phyloP scores from a whole-genome alignment of 2,797 vertebrate genomes.

The Serranus cabrilla region DNA sequence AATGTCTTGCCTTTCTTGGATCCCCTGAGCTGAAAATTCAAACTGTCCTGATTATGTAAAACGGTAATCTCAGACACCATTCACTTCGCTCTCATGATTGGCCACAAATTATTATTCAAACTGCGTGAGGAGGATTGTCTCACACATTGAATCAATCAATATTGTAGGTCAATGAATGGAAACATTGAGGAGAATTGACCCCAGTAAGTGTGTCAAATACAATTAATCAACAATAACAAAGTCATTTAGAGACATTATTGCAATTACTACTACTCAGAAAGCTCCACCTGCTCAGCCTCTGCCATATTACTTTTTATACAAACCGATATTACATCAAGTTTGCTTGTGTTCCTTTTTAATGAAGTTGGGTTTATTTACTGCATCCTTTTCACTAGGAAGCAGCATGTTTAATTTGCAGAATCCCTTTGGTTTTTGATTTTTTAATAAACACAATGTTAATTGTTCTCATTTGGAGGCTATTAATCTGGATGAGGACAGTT shows the following conservation, averaged over 20 bases:
- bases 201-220: not conserved
- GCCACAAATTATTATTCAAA: constrained; percentile 2
- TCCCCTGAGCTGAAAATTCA: not conserved
- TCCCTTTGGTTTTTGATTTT: not conserved
- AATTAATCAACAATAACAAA: not conserved
- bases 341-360: not conserved
- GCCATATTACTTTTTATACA: not conserved
- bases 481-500: not conserved
- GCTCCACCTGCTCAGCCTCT: not conserved
- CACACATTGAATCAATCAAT: constrained; percentile 14
- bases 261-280: not conserved
- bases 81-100: not conserved
- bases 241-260: constrained; percentile 5
- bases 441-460: constrained; percentile 1
- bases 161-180: not conserved
- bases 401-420: constrained; percentile 2
- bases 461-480: not conserved
- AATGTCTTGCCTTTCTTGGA: not conserved
- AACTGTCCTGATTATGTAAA: not conserved
- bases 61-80: not conserved
- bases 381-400: not conserved
- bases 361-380: not conserved
- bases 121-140: too few species aligned
- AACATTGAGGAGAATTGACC: not conserved
- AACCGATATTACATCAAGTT: not conserved